A percentile compares a stretch with the other conserved stretches of the same genome.
phyloP scores from a whole-genome alignment of 2,113 vertebrate species.

The Echinops telfairi region DNA sequence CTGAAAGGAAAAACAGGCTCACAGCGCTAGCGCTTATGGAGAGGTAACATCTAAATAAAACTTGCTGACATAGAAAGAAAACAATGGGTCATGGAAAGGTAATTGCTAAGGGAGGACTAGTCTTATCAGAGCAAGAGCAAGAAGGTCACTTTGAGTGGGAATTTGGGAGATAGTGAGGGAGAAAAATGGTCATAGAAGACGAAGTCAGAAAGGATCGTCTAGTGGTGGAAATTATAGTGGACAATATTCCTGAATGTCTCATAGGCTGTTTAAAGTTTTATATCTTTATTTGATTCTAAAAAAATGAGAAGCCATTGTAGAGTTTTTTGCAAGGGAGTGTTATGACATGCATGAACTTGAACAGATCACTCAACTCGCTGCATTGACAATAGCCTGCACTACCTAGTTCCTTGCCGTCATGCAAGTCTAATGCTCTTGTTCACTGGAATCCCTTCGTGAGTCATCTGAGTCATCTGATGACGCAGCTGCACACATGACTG shows the following conservation, averaged over 20 bases:
- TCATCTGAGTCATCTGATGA: constrained; percentile 20
- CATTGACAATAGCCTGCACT: not conserved
- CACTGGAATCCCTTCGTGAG: not conserved
- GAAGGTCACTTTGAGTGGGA: not conserved
- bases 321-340: not conserved
- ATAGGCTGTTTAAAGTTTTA: not conserved
- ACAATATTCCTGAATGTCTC: not conserved
- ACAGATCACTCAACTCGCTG: not conserved
- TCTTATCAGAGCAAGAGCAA: not conserved
- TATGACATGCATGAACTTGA: not conserved
- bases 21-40: not conserved
- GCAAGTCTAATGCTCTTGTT: not conserved
- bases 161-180: not conserved
- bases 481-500: constrained; percentile 28
- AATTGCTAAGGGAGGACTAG: not conserved
- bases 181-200: not conserved
- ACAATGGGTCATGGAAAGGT: not conserved
- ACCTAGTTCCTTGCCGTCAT: not conserved
- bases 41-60: not conserved
- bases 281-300: not conserved
- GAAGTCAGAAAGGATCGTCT: not conserved
- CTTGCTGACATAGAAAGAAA: not conserved
- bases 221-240: accelerated
- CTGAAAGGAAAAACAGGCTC: not conserved
- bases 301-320: not conserved